Conservation (phyloP, 1,140 invertebrate species). For the Drosophila neocordata region DNA sequence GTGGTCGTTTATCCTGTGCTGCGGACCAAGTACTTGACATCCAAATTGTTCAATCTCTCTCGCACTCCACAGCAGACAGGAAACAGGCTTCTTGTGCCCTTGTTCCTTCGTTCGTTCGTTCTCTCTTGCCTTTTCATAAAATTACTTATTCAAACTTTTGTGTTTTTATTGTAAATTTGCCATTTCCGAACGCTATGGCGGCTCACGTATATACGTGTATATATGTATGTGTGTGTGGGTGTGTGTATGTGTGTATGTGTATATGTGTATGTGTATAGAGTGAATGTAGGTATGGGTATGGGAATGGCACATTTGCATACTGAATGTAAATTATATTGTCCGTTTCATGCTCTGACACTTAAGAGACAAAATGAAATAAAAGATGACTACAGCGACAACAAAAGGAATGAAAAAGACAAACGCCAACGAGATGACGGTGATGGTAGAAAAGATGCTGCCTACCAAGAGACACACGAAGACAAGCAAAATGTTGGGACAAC, state of each 20-base stretch:
- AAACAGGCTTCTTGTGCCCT: neutral
- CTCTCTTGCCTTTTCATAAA: constrained; percentile 27
- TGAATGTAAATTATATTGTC: constrained; percentile 76
- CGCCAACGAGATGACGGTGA: constrained; percentile 30
- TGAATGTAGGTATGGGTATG: constrained; percentile 5
- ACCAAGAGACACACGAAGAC: constrained; percentile 18
- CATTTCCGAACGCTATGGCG: constrained; percentile 52
- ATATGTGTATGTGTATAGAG: constrained; percentile 4
- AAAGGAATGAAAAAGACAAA: constrained; percentile 51
- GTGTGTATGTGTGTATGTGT: constrained; percentile 18
- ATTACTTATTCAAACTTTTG: constrained; percentile 65
- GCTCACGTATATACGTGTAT: constrained; percentile 36
- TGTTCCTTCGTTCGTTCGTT: neutral
- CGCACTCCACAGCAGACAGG: neutral
- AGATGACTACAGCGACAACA: constrained; percentile 61
- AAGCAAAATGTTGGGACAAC: constrained; percentile 16
- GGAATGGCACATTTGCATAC: constrained; percentile 63
- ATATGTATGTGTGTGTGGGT: constrained; percentile 7
- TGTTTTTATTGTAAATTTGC: constrained; percentile 68
- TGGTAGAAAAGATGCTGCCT: constrained; percentile 44
- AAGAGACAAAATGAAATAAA: constrained; percentile 74
- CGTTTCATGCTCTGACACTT: constrained; percentile 73
- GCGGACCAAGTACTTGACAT: neutral
- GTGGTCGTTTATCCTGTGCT: constrained; percentile 5
- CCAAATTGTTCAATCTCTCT: neutral